These are phyloP conservation scores for Amblyopsis rosae DNA, from an alignment of 2,113 vertebrate species.

Conservation along the genomic window DNA sequence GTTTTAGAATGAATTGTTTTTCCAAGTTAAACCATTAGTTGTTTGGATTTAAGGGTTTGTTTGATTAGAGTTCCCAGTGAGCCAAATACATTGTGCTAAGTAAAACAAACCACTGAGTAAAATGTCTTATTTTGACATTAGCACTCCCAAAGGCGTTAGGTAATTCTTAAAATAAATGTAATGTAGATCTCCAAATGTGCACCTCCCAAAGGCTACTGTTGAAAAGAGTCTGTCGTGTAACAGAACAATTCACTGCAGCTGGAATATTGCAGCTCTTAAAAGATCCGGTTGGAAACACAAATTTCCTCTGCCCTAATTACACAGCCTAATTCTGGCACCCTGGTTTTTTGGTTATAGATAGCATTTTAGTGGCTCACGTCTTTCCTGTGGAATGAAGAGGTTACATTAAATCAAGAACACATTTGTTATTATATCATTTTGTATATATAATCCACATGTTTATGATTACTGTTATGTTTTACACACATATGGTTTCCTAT, in stretches of 20 bases:
- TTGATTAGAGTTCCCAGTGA: constrained; percentile 15
- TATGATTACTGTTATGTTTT: constrained; percentile 23
- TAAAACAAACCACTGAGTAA: constrained; percentile 12
- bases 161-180: constrained; percentile 7
- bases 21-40: not conserved
- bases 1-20: not conserved
- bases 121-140: constrained; percentile 22
- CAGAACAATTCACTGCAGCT: constrained; percentile 49
- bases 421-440: constrained; percentile 33
- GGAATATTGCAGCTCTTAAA: constrained; percentile 41
- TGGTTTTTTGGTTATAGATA: constrained; percentile 38
- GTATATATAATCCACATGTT: constrained; percentile 12
- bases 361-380: constrained; percentile 34
- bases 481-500: constrained; percentile 6
- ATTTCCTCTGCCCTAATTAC: constrained; percentile 49
- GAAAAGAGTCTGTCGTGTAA: constrained; percentile 37
- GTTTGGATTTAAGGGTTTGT: constrained; percentile 10
- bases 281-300: constrained; percentile 40
- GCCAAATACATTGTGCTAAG: not conserved
- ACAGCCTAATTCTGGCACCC: constrained; percentile 41
- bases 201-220: constrained; percentile 34
- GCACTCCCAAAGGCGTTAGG: constrained; percentile 15
- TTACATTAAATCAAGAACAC: constrained; percentile 43
- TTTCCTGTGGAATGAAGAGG: constrained; percentile 43
- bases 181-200: constrained; percentile 26